Evolutionary conservation across 2,113 vertebrate genomes (phyloP).

Genomic region (Aspidoscelis tigris): DNA sequence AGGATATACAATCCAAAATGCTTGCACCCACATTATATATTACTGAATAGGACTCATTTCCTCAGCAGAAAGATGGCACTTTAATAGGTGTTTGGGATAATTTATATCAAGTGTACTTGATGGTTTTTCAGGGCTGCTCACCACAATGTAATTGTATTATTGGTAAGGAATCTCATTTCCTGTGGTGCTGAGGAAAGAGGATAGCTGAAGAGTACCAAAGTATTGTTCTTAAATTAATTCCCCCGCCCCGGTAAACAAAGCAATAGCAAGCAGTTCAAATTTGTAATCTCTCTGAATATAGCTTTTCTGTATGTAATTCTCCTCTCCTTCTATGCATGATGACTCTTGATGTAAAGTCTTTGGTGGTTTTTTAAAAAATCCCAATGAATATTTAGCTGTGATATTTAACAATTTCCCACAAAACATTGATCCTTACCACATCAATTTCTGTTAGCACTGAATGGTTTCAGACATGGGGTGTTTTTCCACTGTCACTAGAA

Average conservation of each 20-base stretch:
- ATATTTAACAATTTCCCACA: neutral
- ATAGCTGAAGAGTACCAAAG: conserved; percentile 18
- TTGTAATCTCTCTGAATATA: neutral
- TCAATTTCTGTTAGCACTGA: neutral
- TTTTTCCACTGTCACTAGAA: too few species aligned
- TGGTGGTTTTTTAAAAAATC: neutral
- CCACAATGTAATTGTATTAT: conserved; percentile 26
- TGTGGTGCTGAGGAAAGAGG: neutral
- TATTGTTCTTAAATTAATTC: neutral
- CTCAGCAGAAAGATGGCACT: conserved; percentile 43
- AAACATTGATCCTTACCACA: neutral
- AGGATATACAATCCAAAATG: conserved; percentile 14
- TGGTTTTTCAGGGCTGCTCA: neutral
- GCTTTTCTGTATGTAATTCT: neutral
- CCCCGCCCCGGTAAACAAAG: neutral
- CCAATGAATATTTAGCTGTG: neutral
- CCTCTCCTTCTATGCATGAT: neutral
- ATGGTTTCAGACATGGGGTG: neutral
- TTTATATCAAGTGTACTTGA: conserved; percentile 37
- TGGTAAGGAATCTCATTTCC: conserved; percentile 29
- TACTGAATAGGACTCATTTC: neutral
- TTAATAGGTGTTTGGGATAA: conserved; percentile 13
- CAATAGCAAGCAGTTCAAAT: neutral
- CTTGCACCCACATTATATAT: conserved; percentile 21
- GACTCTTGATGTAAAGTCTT: neutral